A percentile compares a stretch with the other conserved stretches of the same genome.
Evolutionary conservation across 2,113 vertebrate genomes (phyloP).

Genomic region (Trematocara marginatum): DNA sequence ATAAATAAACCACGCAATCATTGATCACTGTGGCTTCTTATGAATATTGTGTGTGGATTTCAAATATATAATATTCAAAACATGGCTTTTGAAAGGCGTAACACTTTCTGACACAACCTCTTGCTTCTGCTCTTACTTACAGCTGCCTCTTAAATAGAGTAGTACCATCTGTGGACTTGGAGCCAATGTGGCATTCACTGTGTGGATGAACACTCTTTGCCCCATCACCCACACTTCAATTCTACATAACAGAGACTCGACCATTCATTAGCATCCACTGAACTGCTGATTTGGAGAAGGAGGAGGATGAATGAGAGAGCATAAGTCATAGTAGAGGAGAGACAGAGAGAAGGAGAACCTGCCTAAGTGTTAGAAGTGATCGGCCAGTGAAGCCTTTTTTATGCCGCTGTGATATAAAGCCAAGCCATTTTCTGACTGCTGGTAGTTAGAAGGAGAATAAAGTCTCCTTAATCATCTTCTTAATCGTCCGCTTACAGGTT

Average conservation of each 20-base stretch:
- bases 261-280: constrained; percentile 45
- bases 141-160: not conserved
- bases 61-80: not conserved
- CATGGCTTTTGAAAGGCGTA: not conserved
- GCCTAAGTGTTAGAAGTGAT: not conserved
- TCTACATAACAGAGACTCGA: constrained; percentile 24
- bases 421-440: not conserved
- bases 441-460: constrained; percentile 28
- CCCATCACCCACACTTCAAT: constrained; percentile 7
- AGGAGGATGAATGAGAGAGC: not conserved
- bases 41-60: not conserved
- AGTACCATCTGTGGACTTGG: not conserved
- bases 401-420: constrained; percentile 18
- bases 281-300: not conserved
- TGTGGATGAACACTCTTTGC: constrained; percentile 2
- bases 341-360: not conserved
- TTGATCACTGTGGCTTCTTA: not conserved
- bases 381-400: not conserved
- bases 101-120: not conserved
- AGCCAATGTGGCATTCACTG: constrained; percentile 2
- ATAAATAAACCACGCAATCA: not conserved
- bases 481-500: not conserved
- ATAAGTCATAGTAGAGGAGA: not conserved
- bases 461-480: constrained; percentile 9
- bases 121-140: not conserved